Conservation (phyloP, 2,888 invertebrate species). For the Acanthococcus lagerstroemiae region DNA sequence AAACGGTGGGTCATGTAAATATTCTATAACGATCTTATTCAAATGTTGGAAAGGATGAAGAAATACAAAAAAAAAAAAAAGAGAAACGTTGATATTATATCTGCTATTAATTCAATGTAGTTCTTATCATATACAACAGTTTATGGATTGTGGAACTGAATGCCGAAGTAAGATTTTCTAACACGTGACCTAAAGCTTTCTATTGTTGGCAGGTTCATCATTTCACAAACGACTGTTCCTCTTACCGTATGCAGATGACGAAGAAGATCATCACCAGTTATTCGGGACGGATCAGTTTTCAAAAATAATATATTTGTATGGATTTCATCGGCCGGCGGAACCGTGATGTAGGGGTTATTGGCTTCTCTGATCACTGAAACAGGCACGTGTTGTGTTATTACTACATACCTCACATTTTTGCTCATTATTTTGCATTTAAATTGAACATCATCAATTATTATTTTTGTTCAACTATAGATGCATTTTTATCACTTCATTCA, state of each 20-base stretch:
- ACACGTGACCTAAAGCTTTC: no score
- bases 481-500: constrained; percentile 39
- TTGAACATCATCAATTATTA: constrained; percentile 43
- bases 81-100: no score
- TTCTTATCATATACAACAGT: neutral
- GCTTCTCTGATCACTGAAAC: constrained; percentile 47
- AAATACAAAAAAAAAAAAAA: no score
- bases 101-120: no score
- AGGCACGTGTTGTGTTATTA: neutral
- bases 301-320: constrained; percentile 70
- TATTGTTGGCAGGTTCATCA: no score
- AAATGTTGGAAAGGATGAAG: no score
- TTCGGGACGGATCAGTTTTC: constrained; percentile 45
- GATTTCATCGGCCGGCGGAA: constrained; percentile 52
- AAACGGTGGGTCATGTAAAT: no score
- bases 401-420: neutral
- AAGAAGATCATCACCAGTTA: constrained; percentile 50
- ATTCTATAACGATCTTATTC: no score
- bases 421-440: constrained; percentile 47
- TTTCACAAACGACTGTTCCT: constrained; percentile 1
- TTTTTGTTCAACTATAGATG: neutral
- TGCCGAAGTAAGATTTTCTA: no score
- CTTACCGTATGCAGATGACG: constrained; percentile 44
- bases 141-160: neutral
- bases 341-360: constrained; percentile 22